These are phyloP conservation scores for Drosophila affinis DNA, from an alignment of 2,888 invertebrate genomes.

Conservation along the genomic window DNA sequence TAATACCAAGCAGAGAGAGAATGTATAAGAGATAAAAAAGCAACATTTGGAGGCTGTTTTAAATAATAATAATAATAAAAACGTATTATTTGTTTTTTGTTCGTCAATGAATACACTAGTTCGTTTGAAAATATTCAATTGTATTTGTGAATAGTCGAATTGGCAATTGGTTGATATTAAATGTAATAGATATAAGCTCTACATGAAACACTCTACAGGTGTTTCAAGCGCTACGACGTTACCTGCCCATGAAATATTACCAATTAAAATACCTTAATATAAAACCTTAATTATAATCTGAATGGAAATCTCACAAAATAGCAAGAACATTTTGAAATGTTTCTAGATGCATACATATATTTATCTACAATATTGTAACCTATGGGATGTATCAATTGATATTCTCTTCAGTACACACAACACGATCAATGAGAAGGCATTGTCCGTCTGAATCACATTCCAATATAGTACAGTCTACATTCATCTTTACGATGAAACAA, in stretches of 20 bases:
- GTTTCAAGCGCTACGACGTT: constrained; percentile 34
- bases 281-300: background rate
- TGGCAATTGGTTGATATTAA: background rate
- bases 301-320: background rate
- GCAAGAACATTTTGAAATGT: background rate
- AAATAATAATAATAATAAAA: constrained; percentile 2
- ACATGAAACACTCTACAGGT: background rate
- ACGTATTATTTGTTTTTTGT: background rate
- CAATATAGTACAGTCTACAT: no score
- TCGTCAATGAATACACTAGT: background rate
- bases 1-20: background rate
- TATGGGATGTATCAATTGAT: no score
- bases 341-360: no score
- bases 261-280: background rate
- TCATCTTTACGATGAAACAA: no score
- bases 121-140: background rate
- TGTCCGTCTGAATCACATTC: no score
- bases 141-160: background rate
- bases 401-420: no score
- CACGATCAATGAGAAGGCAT: no score
- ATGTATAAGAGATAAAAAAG: background rate
- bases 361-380: no score
- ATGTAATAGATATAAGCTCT: background rate
- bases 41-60: constrained; percentile 38
- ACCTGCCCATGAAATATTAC: constrained; percentile 22